phyloP scores from a whole-genome alignment of 2,888 invertebrate genomes.

The Trichopoda pennipes region DNA sequence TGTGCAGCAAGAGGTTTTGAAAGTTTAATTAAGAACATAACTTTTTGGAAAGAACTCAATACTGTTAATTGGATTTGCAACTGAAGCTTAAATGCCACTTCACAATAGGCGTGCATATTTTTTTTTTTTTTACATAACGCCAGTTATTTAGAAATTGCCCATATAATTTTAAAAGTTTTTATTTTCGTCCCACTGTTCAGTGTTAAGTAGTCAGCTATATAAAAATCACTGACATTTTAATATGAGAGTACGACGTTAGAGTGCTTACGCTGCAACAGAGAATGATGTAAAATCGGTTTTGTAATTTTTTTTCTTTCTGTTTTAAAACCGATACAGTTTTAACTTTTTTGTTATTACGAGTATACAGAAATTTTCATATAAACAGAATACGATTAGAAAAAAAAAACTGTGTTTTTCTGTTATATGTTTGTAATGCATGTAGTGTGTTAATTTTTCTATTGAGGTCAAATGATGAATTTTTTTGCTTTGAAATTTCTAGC shows the following conservation, averaged over 20 bases:
- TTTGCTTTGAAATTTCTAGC: slow-evolving; percentile 11
- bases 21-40: too few relatives aligned
- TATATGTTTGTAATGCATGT: slow-evolving; percentile 41
- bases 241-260: neutral
- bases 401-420: slow-evolving; percentile 11
- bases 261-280: neutral
- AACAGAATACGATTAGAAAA: neutral
- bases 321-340: slow-evolving; percentile 34
- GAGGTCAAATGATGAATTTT: slow-evolving; percentile 56
- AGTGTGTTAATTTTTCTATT: slow-evolving; percentile 62
- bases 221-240: slow-evolving; percentile 47
- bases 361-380: slow-evolving; percentile 27
- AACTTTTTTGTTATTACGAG: neutral
- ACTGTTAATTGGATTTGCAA: too few relatives aligned
- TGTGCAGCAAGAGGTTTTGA: too few relatives aligned
- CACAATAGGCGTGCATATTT: too few relatives aligned
- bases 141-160: too few relatives aligned
- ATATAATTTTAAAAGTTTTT: too few relatives aligned
- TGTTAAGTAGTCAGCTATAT: slow-evolving; percentile 47
- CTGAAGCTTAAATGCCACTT: too few relatives aligned
- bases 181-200: too few relatives aligned
- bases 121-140: too few relatives aligned
- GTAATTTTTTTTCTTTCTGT: neutral
- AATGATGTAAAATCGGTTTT: neutral
- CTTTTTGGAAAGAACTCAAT: too few relatives aligned